Conservation (phyloP, 2,797 vertebrate genomes). For the Orientallactaga sibirica region DNA sequence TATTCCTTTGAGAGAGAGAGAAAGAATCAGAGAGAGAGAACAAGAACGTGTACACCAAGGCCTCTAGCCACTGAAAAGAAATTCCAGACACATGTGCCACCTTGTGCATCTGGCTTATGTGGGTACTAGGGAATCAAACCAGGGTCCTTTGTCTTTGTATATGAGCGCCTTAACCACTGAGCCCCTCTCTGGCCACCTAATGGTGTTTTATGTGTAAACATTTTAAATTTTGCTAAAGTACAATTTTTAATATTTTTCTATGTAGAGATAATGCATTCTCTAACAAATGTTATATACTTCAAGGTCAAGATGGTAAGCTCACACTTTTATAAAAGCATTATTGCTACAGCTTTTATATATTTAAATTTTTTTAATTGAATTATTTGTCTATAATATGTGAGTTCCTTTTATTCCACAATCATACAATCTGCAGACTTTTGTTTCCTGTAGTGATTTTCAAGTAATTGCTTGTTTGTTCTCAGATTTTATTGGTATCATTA, state of each 20-base stretch:
- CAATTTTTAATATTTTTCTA: neutral
- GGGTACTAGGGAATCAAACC: too few relatives aligned
- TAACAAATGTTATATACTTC: neutral
- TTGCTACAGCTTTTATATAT: neutral
- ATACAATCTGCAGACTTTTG: neutral
- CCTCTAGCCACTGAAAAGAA: too few relatives aligned
- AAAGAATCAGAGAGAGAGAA: too few relatives aligned
- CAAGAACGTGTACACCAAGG: too few relatives aligned
- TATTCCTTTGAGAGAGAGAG: too few relatives aligned
- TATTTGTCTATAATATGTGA: neutral
- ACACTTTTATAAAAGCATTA: neutral
- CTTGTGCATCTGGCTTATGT: too few relatives aligned
- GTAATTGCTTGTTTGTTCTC: neutral
- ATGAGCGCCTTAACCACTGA: too few relatives aligned
- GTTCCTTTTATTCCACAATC: neutral
- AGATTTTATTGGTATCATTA: neutral
- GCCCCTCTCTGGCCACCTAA: neutral
- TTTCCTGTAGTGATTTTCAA: neutral
- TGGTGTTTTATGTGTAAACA: neutral
- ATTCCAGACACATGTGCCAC: too few relatives aligned
- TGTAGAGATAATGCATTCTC: neutral
- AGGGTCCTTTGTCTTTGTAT: neutral
- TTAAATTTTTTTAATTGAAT: conserved; percentile 7
- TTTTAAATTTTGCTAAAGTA: conserved; percentile 7
- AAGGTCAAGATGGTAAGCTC: neutral